A percentile compares a stretch with the other conserved stretches of the same genome.
phyloP scores from a whole-genome alignment of 35 echinoderm and acorn worm genomes.

The Heliocidaris erythrogramma region DNA sequence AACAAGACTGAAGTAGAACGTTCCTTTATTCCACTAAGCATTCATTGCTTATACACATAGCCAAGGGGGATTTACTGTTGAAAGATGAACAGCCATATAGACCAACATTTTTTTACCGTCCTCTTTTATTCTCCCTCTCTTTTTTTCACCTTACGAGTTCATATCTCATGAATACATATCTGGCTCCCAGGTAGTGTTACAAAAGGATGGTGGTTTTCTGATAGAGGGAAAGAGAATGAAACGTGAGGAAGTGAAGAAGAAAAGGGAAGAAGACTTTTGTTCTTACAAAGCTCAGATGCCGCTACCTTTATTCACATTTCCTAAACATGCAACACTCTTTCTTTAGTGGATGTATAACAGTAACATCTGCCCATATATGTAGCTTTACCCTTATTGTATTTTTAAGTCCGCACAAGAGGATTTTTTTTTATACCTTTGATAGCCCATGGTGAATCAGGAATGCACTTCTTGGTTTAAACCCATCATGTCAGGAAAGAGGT shows the following conservation, averaged over 20 bases:
- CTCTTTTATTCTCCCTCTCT: background rate
- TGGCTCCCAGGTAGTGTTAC: background rate
- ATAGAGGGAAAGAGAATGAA: background rate
- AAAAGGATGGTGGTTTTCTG: slow-evolving; percentile 11
- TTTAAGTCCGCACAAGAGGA: background rate
- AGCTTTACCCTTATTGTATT: background rate
- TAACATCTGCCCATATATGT: background rate
- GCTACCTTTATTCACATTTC: background rate
- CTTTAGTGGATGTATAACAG: background rate
- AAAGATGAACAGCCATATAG: slow-evolving; percentile 22
- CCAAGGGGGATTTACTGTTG: background rate
- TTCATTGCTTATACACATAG: slow-evolving; percentile 26
- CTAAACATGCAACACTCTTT: background rate
- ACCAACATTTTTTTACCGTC: background rate
- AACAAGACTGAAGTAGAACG: background rate
- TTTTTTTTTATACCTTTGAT: background rate
- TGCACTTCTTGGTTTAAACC: too few relatives aligned
- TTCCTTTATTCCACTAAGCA: background rate
- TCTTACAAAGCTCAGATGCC: background rate
- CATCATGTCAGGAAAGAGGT: too few relatives aligned
- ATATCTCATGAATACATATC: background rate
- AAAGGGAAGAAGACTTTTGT: background rate
- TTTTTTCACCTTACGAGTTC: background rate
- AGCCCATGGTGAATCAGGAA: background rate
- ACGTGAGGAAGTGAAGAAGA: background rate